Evolutionary conservation across 2,888 invertebrate genomes (phyloP).

Genomic region (Spicauda simplicius): DNA sequence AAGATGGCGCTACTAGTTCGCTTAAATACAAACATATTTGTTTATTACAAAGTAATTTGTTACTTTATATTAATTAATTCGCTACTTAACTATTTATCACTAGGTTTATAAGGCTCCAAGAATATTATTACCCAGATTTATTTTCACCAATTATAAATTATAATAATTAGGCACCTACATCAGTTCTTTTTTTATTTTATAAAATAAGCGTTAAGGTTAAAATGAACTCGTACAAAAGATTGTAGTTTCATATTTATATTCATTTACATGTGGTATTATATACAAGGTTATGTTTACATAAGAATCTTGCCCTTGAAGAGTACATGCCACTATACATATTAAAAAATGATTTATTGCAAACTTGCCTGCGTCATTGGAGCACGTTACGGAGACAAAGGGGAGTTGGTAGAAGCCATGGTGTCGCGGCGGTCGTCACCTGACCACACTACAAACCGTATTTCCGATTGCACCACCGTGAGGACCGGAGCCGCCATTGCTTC

Average conservation of each 20-base stretch:
- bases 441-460: not conserved
- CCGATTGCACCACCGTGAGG: too few species aligned
- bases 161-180: too few species aligned
- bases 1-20: too few species aligned
- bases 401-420: not conserved
- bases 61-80: too few species aligned
- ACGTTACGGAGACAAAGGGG: not conserved
- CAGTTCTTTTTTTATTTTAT: too few species aligned
- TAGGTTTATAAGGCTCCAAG: too few species aligned
- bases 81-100: too few species aligned
- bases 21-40: too few species aligned
- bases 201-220: too few species aligned
- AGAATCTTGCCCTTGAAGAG: not conserved
- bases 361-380: not conserved
- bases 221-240: not conserved
- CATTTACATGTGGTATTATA: not conserved
- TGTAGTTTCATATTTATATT: not conserved
- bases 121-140: too few species aligned
- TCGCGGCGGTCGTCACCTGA: not conserved
- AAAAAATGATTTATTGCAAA: not conserved
- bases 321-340: not conserved
- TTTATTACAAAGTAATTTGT: too few species aligned
- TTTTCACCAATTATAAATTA: too few species aligned
- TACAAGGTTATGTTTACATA: not conserved
- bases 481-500: conserved; percentile 10